Evolutionary conservation across 2,888 invertebrate genomes (phyloP).

Genomic region (Ornithoptera priamus): DNA sequence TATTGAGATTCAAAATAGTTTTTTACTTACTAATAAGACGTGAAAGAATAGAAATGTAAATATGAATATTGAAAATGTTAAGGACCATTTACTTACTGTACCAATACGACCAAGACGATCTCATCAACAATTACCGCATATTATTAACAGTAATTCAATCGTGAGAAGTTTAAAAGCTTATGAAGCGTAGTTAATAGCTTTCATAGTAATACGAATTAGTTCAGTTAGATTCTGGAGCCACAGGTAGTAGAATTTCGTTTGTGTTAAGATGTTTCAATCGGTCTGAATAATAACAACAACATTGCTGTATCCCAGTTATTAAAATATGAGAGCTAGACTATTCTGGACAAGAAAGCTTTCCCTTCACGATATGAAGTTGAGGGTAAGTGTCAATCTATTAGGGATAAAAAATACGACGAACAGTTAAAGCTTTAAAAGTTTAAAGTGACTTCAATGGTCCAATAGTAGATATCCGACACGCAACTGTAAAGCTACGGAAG

Average conservation of each 20-base stretch:
- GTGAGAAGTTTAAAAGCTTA: neutral
- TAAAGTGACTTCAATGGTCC: slow-evolving; percentile 16
- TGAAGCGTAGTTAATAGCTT: too few relatives aligned
- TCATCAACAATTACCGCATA: slow-evolving; percentile 41
- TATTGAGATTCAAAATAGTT: neutral
- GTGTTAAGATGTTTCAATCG: too few relatives aligned
- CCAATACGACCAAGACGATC: slow-evolving; percentile 26
- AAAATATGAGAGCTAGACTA: too few relatives aligned
- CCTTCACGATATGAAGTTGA: too few relatives aligned
- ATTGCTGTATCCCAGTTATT: too few relatives aligned
- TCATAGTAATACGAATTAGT: too few relatives aligned
- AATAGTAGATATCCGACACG: slow-evolving; percentile 37
- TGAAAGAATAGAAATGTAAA: neutral
- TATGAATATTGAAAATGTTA: slow-evolving; percentile 13
- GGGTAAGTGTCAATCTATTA: too few relatives aligned
- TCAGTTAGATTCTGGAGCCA: too few relatives aligned
- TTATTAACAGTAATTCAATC: slow-evolving; percentile 19
- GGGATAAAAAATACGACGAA: neutral
- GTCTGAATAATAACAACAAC: too few relatives aligned
- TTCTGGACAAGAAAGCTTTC: too few relatives aligned
- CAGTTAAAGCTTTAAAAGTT: slow-evolving; percentile 37
- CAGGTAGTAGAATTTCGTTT: too few relatives aligned
- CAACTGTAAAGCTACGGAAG: slow-evolving; percentile 52
- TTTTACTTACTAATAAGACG: neutral
- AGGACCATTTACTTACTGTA: slow-evolving; percentile 11